phyloP scores from a whole-genome alignment of 2,888 invertebrate genomes.

The Labia minor region DNA sequence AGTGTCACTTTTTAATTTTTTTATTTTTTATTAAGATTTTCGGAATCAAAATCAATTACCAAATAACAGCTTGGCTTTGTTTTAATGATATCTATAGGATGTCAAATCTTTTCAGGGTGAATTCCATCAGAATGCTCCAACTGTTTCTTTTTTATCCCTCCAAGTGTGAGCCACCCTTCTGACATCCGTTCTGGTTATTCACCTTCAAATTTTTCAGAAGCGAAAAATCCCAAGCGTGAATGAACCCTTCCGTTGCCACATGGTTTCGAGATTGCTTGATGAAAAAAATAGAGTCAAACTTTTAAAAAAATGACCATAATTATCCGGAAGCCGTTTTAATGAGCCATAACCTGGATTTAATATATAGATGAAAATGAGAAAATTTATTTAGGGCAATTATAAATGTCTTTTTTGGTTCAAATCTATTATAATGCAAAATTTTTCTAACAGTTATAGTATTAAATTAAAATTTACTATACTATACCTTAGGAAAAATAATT shows the following conservation, averaged over 20 bases:
- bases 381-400: too few relatives aligned
- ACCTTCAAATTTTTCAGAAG: constrained; percentile 2
- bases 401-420: too few relatives aligned
- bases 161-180: not conserved
- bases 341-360: not conserved
- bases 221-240: constrained; percentile 8
- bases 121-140: not conserved
- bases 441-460: too few relatives aligned
- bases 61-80: too few relatives aligned
- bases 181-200: not conserved
- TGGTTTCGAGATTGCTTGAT: not conserved
- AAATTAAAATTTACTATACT: too few relatives aligned
- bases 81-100: too few relatives aligned
- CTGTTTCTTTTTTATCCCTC: not conserved
- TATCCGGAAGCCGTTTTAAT: not conserved
- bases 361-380: not conserved
- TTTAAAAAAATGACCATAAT: constrained; percentile 13
- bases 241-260: constrained; percentile 4
- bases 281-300: not conserved
- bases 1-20: too few relatives aligned
- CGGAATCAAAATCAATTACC: too few relatives aligned
- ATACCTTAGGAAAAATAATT: too few relatives aligned
- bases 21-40: too few relatives aligned
- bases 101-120: not conserved
- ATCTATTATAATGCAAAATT: too few relatives aligned